Percentiles rank a stretch among this genome's conserved stretches.
These are phyloP conservation scores for Argynnis bischoffii DNA, from an alignment of 2,888 invertebrate genomes.

Conservation along the genomic window DNA sequence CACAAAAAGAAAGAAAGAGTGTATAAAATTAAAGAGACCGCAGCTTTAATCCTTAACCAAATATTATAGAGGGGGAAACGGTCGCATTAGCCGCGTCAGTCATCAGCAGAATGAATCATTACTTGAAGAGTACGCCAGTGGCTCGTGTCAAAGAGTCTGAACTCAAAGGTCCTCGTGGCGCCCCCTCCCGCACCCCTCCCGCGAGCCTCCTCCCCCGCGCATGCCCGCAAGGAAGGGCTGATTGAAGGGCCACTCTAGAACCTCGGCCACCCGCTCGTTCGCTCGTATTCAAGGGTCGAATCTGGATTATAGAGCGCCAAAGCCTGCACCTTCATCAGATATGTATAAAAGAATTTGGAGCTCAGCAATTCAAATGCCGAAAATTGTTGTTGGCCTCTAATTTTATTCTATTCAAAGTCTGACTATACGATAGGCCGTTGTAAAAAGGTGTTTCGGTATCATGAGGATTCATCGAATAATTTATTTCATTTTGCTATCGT, in stretches of 20 bases:
- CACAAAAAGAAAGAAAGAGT: slow-evolving; percentile 21
- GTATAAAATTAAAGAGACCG: slow-evolving; percentile 35
- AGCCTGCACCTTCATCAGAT: slow-evolving; percentile 79
- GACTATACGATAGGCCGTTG: slow-evolving; percentile 47
- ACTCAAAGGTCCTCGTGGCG: slow-evolving; percentile 77
- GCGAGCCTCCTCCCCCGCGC: slow-evolving; percentile 52
- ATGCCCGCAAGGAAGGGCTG: slow-evolving; percentile 75
- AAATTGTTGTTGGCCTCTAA: slow-evolving; percentile 70
- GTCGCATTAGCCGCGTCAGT: slow-evolving; percentile 79
- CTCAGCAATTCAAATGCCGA: slow-evolving; percentile 65
- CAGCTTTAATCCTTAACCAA: slow-evolving; percentile 65
- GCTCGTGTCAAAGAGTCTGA: slow-evolving; percentile 81
- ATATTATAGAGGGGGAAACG: slow-evolving; percentile 65
- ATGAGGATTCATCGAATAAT: slow-evolving; percentile 41
- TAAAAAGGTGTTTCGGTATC: slow-evolving; percentile 49
- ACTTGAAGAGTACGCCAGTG: slow-evolving; percentile 81
- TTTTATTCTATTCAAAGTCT: slow-evolving; percentile 64
- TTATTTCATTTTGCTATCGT: slow-evolving; percentile 34
- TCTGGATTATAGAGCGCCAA: slow-evolving; percentile 81
- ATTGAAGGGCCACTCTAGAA: slow-evolving; percentile 81
- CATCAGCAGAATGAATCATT: slow-evolving; percentile 82
- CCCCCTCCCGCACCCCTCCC: slow-evolving; percentile 45
- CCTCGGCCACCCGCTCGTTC: slow-evolving; percentile 80
- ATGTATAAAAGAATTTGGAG: slow-evolving; percentile 75
- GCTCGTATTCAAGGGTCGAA: slow-evolving; percentile 79